Evolutionary conservation across 2,113 vertebrate species (phyloP).

Genomic region (Nibea albiflora): DNA sequence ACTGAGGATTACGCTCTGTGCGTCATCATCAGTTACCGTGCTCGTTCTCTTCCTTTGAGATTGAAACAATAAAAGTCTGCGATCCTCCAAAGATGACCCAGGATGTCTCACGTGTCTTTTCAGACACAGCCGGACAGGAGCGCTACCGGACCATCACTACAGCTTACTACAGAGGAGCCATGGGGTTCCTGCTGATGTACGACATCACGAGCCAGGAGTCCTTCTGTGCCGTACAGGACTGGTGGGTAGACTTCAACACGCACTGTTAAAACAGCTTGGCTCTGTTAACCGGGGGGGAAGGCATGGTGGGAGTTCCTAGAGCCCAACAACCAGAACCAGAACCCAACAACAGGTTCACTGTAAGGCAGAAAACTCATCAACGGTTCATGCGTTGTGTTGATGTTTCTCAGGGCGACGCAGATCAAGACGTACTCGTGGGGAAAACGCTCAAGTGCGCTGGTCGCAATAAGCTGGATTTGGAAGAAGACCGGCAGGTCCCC

Average conservation of each 20-base stretch:
- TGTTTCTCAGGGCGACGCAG: conserved; percentile 86
- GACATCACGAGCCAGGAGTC: conserved; percentile 89
- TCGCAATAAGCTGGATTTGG: conserved; percentile 89
- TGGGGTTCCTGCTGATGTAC: conserved; percentile 90
- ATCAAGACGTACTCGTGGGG: conserved; percentile 92
- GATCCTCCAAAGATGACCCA: not conserved
- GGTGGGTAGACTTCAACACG: conserved; percentile 70
- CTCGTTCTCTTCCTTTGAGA: not conserved
- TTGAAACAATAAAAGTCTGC: not conserved
- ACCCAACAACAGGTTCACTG: too few species aligned
- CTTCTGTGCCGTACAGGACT: conserved; percentile 88
- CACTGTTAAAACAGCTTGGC: not conserved
- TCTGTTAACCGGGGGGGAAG: not conserved
- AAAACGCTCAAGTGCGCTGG: conserved; percentile 88
- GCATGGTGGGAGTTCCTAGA: too few species aligned
- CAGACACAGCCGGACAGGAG: conserved; percentile 90
- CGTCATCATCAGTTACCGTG: not conserved
- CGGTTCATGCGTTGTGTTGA: not conserved
- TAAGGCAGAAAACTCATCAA: too few species aligned
- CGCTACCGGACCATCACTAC: conserved; percentile 90
- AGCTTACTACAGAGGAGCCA: conserved; percentile 89
- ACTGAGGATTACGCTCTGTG: not conserved
- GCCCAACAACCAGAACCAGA: too few species aligned
- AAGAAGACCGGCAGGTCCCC: conserved; percentile 87
- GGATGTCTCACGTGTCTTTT: conserved; percentile 24